A percentile compares a stretch with the other conserved stretches of the same genome.
Evolutionary conservation across 1,140 invertebrate genomes (phyloP).

Genomic region (Hypothenemus hampei): DNA sequence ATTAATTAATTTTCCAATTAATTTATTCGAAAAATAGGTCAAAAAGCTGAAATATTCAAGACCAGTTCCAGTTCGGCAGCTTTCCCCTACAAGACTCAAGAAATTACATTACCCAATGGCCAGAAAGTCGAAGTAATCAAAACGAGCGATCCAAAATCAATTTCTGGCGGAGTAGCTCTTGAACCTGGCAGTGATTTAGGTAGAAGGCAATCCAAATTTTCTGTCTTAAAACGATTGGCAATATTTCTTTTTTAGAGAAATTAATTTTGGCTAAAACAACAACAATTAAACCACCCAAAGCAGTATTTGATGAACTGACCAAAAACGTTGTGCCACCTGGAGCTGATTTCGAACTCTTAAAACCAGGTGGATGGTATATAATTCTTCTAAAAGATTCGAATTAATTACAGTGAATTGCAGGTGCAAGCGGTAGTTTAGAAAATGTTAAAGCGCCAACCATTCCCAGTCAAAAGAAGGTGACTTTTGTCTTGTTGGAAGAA

Average conservation of each 20-base stretch:
- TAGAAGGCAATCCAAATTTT: neutral
- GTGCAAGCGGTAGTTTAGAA: conserved; percentile 64
- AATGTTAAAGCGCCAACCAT: conserved; percentile 58
- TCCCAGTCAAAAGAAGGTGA: conserved; percentile 72
- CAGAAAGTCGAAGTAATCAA: conserved; percentile 67
- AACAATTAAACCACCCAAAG: conserved; percentile 51
- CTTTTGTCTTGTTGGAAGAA: conserved; percentile 79
- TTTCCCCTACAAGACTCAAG: conserved; percentile 40
- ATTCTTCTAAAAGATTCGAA: neutral
- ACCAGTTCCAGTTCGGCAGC: conserved; percentile 16
- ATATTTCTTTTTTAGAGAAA: conserved; percentile 27
- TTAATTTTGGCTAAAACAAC: conserved; percentile 45
- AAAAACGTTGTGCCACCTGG: conserved; percentile 71
- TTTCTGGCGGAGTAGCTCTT: conserved; percentile 43
- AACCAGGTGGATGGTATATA: conserved; percentile 53
- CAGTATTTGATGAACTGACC: conserved; percentile 66
- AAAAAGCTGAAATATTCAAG: conserved; percentile 52
- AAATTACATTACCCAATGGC: conserved; percentile 65
- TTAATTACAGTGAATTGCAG: conserved; percentile 1
- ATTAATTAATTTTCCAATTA: neutral
- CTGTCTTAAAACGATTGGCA: neutral
- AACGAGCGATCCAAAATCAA: conserved; percentile 58
- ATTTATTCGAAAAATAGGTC: conserved; percentile 11
- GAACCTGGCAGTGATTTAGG: conserved; percentile 37
- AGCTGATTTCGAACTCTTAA: conserved; percentile 69